Evolutionary conservation across 2,113 vertebrate species (phyloP).

Genomic region (Accipiter virgatus): DNA sequence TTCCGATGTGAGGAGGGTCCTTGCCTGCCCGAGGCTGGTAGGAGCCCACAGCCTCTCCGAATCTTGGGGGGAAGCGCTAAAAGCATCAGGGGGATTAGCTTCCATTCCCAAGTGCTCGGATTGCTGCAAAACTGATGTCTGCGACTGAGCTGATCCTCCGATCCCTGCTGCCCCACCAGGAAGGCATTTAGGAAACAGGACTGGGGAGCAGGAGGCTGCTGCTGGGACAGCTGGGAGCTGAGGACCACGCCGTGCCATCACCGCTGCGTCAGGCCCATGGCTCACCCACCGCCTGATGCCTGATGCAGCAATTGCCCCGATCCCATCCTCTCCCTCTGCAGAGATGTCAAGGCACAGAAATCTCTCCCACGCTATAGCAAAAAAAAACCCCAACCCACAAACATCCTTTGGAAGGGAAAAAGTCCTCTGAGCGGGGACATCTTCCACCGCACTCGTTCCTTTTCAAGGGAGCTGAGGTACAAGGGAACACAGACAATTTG

Average conservation of each 20-base stretch:
- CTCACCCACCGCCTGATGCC: not conserved
- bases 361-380: not conserved
- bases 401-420: not conserved
- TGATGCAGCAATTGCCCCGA: not conserved
- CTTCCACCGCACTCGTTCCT: rapidly evolving
- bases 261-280: not conserved
- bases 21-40: not conserved
- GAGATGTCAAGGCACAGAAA: not conserved
- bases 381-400: not conserved
- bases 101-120: not conserved
- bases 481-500: not conserved
- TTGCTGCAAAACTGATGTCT: not conserved
- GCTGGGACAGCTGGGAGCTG: not conserved
- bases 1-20: rapidly evolving
- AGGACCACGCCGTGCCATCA: not conserved
- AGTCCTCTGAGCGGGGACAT: rapidly evolving
- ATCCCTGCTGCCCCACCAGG: not conserved
- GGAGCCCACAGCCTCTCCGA: not conserved
- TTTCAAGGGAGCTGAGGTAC: slow-evolving; percentile 23
- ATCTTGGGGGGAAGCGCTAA: not conserved
- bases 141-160: not conserved
- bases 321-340: not conserved
- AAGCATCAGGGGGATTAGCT: not conserved
- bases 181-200: not conserved
- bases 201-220: not conserved